A percentile compares a stretch with the other conserved stretches of the same genome.
Conservation (phyloP, 2,797 vertebrate genomes). For the Silurus aristotelis region DNA sequence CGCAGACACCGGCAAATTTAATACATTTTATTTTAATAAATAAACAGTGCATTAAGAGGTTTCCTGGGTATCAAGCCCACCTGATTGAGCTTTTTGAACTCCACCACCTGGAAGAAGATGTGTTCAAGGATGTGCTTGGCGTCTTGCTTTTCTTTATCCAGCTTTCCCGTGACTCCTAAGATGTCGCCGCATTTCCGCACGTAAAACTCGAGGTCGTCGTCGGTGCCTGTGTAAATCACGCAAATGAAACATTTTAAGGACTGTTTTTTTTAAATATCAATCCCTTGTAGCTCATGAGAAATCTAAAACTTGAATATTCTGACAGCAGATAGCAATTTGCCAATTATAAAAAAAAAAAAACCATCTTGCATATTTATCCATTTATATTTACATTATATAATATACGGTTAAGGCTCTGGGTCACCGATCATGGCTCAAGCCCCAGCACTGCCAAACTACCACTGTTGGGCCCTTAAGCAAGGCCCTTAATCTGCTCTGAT, state of each 20-base stretch:
- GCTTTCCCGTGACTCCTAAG: conserved; percentile 85
- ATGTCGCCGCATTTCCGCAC: conserved; percentile 93
- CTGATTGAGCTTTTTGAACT: conserved; percentile 97
- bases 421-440: too few species aligned
- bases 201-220: conserved; percentile 95
- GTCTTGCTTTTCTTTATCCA: conserved; percentile 89
- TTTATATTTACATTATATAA: not conserved
- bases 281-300: too few species aligned
- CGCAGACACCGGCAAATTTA: accelerated
- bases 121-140: conserved; percentile 92
- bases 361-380: not conserved
- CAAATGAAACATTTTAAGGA: not conserved
- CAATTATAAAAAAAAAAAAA: not conserved
- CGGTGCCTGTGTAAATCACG: conserved; percentile 76
- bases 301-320: not conserved
- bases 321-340: not conserved
- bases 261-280: too few species aligned
- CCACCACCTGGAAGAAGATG: conserved; percentile 94
- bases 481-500: too few species aligned
- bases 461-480: too few species aligned
- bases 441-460: too few species aligned
- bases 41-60: not conserved
- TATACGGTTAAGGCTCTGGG: not conserved
- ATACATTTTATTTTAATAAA: not conserved
- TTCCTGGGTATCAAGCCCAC: conserved; percentile 63